Evolutionary conservation across 2,888 invertebrate genomes (phyloP).

Genomic region (Neuroscelio doddi): DNA sequence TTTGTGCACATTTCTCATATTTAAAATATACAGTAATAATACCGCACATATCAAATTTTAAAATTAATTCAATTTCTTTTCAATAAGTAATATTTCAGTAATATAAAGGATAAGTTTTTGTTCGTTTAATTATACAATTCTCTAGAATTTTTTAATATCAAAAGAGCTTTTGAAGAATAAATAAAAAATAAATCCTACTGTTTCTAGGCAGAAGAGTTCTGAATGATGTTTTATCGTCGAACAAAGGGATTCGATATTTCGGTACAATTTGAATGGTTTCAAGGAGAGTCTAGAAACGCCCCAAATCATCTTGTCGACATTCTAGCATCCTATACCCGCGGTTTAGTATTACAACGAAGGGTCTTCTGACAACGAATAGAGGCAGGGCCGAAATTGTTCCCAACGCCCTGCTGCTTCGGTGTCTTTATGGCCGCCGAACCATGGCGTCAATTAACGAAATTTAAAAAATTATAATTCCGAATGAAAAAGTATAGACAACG

Average conservation of each 20-base stretch:
- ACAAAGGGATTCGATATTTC: slow-evolving; percentile 44
- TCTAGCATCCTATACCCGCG: slow-evolving; percentile 55
- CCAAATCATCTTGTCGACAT: slow-evolving; percentile 61
- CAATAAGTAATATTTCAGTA: no score
- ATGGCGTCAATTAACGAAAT: slow-evolving; percentile 37
- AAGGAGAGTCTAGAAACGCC: slow-evolving; percentile 54
- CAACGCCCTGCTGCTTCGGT: slow-evolving; percentile 57
- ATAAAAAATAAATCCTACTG: no score
- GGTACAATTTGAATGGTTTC: slow-evolving; percentile 43
- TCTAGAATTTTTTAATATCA: no score
- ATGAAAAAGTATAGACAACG: no score
- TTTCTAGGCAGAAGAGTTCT: slow-evolving; percentile 27
- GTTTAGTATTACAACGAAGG: slow-evolving; percentile 56
- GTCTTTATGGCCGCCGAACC: slow-evolving; percentile 47
- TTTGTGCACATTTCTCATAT: no score
- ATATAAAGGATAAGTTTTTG: no score
- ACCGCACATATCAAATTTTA: no score
- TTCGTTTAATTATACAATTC: no score
- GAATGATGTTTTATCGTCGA: slow-evolving; percentile 23
- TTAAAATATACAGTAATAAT: no score
- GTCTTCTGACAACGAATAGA: slow-evolving; percentile 56
- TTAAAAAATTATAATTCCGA: slow-evolving; percentile 38
- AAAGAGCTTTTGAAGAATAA: no score
- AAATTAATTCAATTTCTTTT: no score
- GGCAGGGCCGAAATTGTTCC: slow-evolving; percentile 58